A percentile compares a stretch with the other conserved stretches of the same genome.
Conservation (phyloP, 1,140 invertebrate genomes). For the Littorina saxatilis region DNA sequence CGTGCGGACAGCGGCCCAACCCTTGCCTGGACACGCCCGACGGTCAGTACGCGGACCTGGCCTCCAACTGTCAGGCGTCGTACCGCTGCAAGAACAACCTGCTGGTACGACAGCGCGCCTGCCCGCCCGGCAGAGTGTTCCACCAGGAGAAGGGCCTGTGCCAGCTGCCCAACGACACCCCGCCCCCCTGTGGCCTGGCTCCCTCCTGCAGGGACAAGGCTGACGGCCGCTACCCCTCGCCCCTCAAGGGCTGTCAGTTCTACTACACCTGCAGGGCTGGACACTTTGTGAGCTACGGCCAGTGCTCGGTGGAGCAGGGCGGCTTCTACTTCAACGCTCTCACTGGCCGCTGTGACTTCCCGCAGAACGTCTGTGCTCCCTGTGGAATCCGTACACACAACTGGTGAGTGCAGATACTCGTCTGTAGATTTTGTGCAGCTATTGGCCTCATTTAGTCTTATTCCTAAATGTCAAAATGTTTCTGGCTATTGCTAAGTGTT, state of each 20-base stretch:
- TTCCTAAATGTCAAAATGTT: no score
- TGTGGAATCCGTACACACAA: constrained; percentile 36
- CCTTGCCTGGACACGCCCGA: constrained; percentile 34
- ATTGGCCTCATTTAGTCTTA: no score
- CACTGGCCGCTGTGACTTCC: constrained; percentile 42
- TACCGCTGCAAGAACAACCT: constrained; percentile 36
- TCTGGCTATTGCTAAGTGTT: no score
- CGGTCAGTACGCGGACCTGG: constrained; percentile 38
- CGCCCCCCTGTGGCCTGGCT: constrained; percentile 42
- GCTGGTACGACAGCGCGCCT: constrained; percentile 23
- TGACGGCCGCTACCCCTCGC: constrained; percentile 40
- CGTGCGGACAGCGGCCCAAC: constrained; percentile 44
- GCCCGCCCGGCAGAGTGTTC: constrained; percentile 36
- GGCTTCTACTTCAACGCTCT: constrained; percentile 27
- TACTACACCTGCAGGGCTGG: constrained; percentile 38
- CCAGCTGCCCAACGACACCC: constrained; percentile 34
- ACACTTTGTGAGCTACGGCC: constrained; percentile 17
- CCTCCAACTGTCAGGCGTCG: constrained; percentile 37
- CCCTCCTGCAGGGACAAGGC: constrained; percentile 35
- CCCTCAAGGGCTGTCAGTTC: constrained; percentile 32
- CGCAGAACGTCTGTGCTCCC: constrained; percentile 45
- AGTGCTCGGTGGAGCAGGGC: constrained; percentile 36
- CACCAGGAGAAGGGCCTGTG: constrained; percentile 31
- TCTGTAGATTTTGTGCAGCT: no score
- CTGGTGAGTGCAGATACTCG: no score